These are phyloP conservation scores for Microcebus murinus DNA, from an alignment of 2,113 vertebrate genomes.

Conservation along the genomic window DNA sequence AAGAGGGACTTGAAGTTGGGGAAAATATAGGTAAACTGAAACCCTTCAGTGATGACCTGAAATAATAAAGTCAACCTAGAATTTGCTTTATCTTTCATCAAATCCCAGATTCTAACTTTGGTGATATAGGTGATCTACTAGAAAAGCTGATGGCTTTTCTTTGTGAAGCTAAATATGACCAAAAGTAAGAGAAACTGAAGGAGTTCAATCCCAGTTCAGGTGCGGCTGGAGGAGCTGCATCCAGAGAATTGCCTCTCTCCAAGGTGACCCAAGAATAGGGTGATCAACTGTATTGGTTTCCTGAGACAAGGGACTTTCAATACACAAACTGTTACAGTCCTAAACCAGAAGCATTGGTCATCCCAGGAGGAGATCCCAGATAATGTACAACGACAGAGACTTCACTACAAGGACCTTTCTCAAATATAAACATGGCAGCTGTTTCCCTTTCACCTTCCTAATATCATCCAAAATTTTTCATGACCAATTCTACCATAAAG, in stretches of 20 bases:
- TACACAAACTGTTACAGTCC: not conserved
- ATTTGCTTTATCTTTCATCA: not conserved
- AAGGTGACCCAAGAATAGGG: not conserved
- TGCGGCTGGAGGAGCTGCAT: not conserved
- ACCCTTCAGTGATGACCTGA: not conserved
- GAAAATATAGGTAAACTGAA: not conserved
- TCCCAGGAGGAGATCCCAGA: not conserved
- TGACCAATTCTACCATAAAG: not conserved
- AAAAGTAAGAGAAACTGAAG: not conserved
- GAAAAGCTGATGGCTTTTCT: not conserved
- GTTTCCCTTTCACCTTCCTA: not conserved
- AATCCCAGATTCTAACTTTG: not conserved
- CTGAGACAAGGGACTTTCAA: not conserved
- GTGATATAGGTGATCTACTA: not conserved
- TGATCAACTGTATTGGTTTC: not conserved
- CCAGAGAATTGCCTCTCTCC: not conserved
- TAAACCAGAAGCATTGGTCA: not conserved
- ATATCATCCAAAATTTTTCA: not conserved
- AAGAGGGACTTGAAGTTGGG: not conserved
- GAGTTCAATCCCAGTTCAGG: not conserved
- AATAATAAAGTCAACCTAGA: not conserved
- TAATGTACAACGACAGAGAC: not conserved
- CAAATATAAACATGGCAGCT: not conserved
- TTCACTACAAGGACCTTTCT: not conserved
- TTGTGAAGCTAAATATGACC: not conserved